A percentile compares a stretch with the other conserved stretches of the same genome.
Conservation (phyloP, 2,113 vertebrate genomes). For the Bettongia penicillata region DNA sequence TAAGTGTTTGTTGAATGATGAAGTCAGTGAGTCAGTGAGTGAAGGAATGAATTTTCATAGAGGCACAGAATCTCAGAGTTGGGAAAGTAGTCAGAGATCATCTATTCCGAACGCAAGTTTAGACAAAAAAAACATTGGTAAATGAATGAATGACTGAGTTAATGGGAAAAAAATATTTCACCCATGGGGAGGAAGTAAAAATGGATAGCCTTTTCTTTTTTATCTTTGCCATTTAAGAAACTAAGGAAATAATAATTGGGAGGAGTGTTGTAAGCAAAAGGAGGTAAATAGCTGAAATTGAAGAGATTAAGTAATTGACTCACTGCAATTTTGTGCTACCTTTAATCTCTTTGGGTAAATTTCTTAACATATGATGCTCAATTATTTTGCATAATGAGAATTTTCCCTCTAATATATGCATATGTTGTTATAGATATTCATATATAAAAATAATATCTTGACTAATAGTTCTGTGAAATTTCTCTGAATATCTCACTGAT, state of each 20-base stretch:
- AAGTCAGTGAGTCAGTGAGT: neutral
- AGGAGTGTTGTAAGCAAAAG: conserved; percentile 24
- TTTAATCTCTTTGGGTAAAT: conserved; percentile 55
- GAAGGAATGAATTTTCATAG: neutral
- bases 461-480: conserved; percentile 37
- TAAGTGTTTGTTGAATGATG: neutral
- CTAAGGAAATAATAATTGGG: conserved; percentile 46
- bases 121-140: neutral
- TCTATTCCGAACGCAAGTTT: neutral
- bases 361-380: conserved; percentile 59
- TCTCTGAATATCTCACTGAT: conserved; percentile 49
- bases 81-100: neutral
- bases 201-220: conserved; percentile 1
- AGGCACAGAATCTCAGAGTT: neutral
- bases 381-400: conserved; percentile 57
- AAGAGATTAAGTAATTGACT: conserved; percentile 57
- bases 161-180: neutral
- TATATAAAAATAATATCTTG: neutral
- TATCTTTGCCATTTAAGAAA: conserved; percentile 47
- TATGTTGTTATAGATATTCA: neutral
- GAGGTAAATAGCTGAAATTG: conserved; percentile 46
- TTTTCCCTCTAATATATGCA: conserved; percentile 39
- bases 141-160: neutral
- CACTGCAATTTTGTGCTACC: conserved; percentile 44
- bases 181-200: neutral